A percentile compares a stretch with the other conserved stretches of the same genome.
These are phyloP conservation scores for Zoroaster sp. DNA, from an alignment of 53 echinoderm and acorn worm species.

Conservation along the genomic window DNA sequence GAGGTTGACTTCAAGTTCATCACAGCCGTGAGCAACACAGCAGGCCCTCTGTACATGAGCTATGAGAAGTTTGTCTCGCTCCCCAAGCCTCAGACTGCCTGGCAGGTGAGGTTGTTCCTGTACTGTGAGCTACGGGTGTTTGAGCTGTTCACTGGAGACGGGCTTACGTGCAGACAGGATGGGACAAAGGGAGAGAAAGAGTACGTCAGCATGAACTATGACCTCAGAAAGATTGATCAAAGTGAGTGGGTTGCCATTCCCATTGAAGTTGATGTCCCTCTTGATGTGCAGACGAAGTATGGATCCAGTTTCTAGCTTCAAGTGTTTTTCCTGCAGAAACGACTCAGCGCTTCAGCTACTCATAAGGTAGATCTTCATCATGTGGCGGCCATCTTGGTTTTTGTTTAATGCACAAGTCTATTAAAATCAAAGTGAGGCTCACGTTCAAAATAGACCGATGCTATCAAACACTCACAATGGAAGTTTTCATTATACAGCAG, in stretches of 20 bases:
- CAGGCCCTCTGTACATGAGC: slow-evolving; percentile 71
- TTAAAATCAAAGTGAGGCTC: no score
- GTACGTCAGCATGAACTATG: slow-evolving; percentile 78
- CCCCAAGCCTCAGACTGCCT: slow-evolving; percentile 71
- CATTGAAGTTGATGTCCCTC: slow-evolving; percentile 48
- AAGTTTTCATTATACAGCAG: no score
- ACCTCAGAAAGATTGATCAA: slow-evolving; percentile 54
- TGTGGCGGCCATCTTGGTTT: background rate
- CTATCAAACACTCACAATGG: no score
- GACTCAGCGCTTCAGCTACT: background rate
- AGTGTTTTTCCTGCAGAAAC: background rate
- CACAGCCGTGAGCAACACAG: slow-evolving; percentile 63
- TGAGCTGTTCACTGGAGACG: slow-evolving; percentile 89
- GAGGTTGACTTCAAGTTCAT: slow-evolving; percentile 82
- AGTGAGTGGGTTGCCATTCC: slow-evolving; percentile 72
- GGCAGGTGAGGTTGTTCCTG: slow-evolving; percentile 86
- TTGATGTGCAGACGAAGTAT: slow-evolving; percentile 32
- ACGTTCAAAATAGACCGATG: no score
- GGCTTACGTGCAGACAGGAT: slow-evolving; percentile 70
- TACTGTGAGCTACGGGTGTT: slow-evolving; percentile 94
- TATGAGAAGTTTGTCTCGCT: slow-evolving; percentile 71
- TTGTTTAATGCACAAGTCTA: no score
- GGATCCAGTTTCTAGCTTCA: background rate
- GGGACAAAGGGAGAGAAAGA: slow-evolving; percentile 85
- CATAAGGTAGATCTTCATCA: background rate